These are phyloP conservation scores for Ascidia mentula DNA, from an alignment of 23 tunicate genomes.

Conservation along the genomic window DNA sequence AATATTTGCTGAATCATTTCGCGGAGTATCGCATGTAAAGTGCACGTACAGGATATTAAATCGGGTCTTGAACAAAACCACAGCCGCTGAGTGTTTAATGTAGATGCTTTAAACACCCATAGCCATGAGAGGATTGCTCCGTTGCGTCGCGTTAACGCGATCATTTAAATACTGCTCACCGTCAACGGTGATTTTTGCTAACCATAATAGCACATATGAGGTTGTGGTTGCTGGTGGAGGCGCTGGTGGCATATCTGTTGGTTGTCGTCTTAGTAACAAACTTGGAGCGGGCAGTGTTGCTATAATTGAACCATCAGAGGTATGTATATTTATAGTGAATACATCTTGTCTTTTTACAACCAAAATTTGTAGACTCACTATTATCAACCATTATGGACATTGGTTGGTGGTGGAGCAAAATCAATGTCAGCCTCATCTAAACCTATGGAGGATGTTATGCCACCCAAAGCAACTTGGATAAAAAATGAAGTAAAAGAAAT, in stretches of 20 bases:
- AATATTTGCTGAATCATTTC: background rate
- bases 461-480: conserved; percentile 68
- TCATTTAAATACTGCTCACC: background rate
- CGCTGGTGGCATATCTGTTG: conserved; percentile 89
- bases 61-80: no score
- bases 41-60: background rate
- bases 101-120: no score
- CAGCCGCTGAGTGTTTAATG: no score
- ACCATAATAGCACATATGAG: conserved; percentile 54
- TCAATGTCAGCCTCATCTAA: conserved; percentile 53
- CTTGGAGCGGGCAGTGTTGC: conserved; percentile 90
- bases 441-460: conserved; percentile 77
- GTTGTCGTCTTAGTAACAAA: conserved; percentile 56
- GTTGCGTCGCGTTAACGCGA: background rate
- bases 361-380: conserved; percentile 54
- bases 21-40: background rate
- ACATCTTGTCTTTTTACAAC: background rate
- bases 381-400: conserved; percentile 96
- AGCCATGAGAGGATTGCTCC: background rate
- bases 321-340: conserved; percentile 5
- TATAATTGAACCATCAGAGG: conserved; percentile 76
- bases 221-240: conserved; percentile 96
- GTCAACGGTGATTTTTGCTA: background rate
- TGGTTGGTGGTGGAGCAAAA: conserved; percentile 93
- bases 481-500: conserved; percentile 50